Evolutionary conservation across 2,888 invertebrate genomes (phyloP), one percentile per base, ranked within the genome.

Genomic region (Heteromyza rotundicornis): DNA sequence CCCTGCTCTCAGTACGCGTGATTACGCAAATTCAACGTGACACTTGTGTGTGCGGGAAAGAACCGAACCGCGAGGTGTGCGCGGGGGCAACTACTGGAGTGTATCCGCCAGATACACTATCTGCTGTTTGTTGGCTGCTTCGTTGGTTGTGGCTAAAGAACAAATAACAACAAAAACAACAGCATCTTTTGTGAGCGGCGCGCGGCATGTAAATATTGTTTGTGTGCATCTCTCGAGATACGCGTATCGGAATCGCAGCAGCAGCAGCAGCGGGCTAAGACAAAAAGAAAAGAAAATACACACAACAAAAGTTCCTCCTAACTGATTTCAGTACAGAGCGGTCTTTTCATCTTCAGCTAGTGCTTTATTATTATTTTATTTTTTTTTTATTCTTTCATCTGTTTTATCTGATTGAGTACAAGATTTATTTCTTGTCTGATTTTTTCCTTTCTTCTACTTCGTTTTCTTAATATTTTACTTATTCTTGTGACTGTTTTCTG

Each of bases 21-120:
- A 67, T 64, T 70, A 64, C 53, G 60, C 68, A 62, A 71, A 71
- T 69, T 63, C 54, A 64, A 67, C 67, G 70, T 75, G 74, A 68
- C 67, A 71, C 56, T 62, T 61, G 32, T 32, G 5, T 5, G 32
- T 65, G 27, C 32, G 47, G 24, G 47, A 17, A 35, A 12, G 17
- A 50, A 32, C 32, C 53, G 14, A 51, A 22, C n/a, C n/a, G n/a
- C n/a, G n/a, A n/a, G n/a, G 22, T 35, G 3, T 22, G 20, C 22
- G 23, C 27, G 17, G 10, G 2, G 24, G 27, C 7, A 2, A 16
- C 7, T 50, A 16, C 7, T 32, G 32, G 7, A 32, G n/a, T 14
- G 40, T n/a, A 64, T 64, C 57, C 32, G 52, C 35, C 3, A 35
- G 57, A 59, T 56, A 53, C 60, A 50, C 49, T 52, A 52, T 40